These are phyloP conservation scores for Zygaena filipendulae DNA, from an alignment of 2,888 invertebrate genomes.

Conservation along the genomic window DNA sequence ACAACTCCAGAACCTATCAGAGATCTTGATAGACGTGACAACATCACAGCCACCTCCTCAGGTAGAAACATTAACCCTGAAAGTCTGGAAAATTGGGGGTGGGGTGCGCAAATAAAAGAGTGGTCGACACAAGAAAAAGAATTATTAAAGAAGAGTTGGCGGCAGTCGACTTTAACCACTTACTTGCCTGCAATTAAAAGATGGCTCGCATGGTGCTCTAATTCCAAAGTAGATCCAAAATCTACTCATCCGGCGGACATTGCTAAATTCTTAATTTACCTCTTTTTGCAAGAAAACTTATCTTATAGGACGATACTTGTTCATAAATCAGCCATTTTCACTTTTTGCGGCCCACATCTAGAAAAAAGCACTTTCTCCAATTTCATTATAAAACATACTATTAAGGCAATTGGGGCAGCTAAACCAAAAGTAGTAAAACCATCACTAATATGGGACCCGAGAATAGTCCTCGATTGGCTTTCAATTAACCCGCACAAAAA, in stretches of 20 bases:
- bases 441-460: conserved; percentile 8
- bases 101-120: conserved; percentile 6
- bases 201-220: conserved; percentile 8
- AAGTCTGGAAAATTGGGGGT: conserved; percentile 16
- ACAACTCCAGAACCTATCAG: conserved; percentile 7
- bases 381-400: conserved; percentile 7
- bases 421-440: conserved; percentile 6
- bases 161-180: conserved; percentile 6
- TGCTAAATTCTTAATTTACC: conserved; percentile 6
- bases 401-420: conserved; percentile 5
- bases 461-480: conserved; percentile 7
- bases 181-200: conserved; percentile 6
- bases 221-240: neutral
- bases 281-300: conserved; percentile 5
- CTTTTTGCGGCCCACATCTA: conserved; percentile 7
- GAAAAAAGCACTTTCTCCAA: conserved; percentile 1
- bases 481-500: conserved; percentile 1
- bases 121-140: conserved; percentile 10
- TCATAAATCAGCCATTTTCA: conserved; percentile 11
- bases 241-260: conserved; percentile 5
- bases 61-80: conserved; percentile 6
- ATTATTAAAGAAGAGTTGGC: conserved; percentile 10
- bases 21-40: conserved; percentile 11
- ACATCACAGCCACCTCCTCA: conserved; percentile 9
- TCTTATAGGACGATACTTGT: conserved; percentile 11